Evolutionary conservation across 2,888 invertebrate species (phyloP), one percentile per base, ranked within the genome.

Genomic region (Dilophus febrilis): DNA sequence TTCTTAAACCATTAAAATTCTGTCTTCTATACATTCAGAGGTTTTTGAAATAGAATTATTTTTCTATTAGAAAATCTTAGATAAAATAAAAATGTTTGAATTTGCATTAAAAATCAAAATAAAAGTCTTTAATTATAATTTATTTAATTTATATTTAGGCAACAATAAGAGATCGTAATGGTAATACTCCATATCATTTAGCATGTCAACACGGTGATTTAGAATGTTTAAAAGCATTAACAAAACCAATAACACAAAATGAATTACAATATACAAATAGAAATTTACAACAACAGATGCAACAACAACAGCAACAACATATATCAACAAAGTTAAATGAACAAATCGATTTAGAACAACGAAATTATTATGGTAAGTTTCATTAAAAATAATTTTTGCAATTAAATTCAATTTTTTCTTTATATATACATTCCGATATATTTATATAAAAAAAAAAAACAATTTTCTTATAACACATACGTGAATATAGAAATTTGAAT

Each of bases 161-260:
- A 3, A 67, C 65, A 30, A 64, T 71, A 35, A 67, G 84, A 37
- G 86, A 90, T 55, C 63, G 72, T 39, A 64, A 71, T 43, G 92
- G 92, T 4, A 85, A 90, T 57, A 90, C 88, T 1, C 77, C 91
- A 0, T 63, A 92, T 7, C 92, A 92, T 58, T 66, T 88, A 43
- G 90, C 91, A 1, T 79, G 83, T 42, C 65, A 70, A 43, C 65
- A 68, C 14, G 82, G 82, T 7, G 73, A 83, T 53, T 52, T 75
- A 27, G 69, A 72, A 31, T 79, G 81, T 53, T 72, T 85, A 8
- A 71, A 72, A 50, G 81, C 82, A 1, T 65, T 92, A 33, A 73
- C 82, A 2, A 70, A 74, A 42, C 75, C 80, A 2, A 67, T 84
- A 2, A 64, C 67, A 29, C 57, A 60, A 13, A 55, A 57, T 5